Evolutionary conservation across 1,140 invertebrate genomes (phyloP).

Genomic region (Monomorium pharaonis): DNA sequence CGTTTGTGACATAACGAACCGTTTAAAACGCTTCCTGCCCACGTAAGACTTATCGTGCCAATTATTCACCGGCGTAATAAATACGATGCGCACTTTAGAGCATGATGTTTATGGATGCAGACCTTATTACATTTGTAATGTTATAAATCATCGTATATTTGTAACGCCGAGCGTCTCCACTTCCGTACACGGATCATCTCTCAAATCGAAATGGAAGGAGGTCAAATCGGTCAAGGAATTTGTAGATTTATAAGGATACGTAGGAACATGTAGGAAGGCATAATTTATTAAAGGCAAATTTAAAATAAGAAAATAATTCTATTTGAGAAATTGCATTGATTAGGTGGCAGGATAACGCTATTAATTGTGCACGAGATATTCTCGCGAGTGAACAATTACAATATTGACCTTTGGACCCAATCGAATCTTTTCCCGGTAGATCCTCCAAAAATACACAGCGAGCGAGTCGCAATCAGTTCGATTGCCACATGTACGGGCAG

Average conservation of each 20-base stretch:
- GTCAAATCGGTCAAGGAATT: background rate
- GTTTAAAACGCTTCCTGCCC: slow-evolving; percentile 44
- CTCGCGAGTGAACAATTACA: background rate
- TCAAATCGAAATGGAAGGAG: background rate
- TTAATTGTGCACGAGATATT: background rate
- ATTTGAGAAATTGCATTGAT: background rate
- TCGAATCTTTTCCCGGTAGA: background rate
- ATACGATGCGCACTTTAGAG: slow-evolving; percentile 18
- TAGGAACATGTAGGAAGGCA: background rate
- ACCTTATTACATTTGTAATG: slow-evolving; percentile 19
- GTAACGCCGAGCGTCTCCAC: background rate
- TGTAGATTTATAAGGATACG: background rate
- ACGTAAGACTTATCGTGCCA: slow-evolving; percentile 43
- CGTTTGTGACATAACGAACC: slow-evolving; percentile 54
- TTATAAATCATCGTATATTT: slow-evolving; percentile 17
- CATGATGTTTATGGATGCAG: slow-evolving; percentile 37
- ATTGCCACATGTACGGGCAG: background rate
- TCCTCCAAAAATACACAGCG: slow-evolving; percentile 35
- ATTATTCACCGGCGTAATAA: slow-evolving; percentile 49
- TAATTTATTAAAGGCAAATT: background rate
- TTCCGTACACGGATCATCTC: background rate
- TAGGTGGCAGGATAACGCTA: background rate
- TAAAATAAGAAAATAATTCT: background rate
- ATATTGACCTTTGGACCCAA: slow-evolving; percentile 8
- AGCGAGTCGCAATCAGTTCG: slow-evolving; percentile 16